Conservation (phyloP, 2,797 vertebrate species). For the Rhinoraja longicauda region DNA sequence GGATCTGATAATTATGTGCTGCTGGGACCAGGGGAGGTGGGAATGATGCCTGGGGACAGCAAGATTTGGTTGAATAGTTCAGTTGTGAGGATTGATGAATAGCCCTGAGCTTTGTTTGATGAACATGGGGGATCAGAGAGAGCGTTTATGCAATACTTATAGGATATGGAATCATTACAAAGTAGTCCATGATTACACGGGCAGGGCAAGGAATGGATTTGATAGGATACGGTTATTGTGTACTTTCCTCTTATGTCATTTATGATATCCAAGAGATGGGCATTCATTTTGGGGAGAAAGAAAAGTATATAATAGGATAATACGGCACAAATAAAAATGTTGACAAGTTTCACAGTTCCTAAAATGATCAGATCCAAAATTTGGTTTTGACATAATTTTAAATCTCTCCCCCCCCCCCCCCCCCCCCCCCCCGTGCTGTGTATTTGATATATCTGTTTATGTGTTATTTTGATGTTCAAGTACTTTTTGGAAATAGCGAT, state of each 20-base stretch:
- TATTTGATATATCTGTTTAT: not conserved
- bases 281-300: not conserved
- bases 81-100: constrained; percentile 7
- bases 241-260: not conserved
- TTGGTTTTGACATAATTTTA: not conserved
- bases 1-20: not conserved
- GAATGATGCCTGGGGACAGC: not conserved
- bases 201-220: not conserved
- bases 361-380: not conserved
- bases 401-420: too few species aligned
- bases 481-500: not conserved
- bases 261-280: not conserved
- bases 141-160: not conserved
- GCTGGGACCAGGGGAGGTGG: not conserved
- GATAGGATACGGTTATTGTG: not conserved
- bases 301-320: not conserved
- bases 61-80: not conserved
- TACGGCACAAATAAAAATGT: not conserved
- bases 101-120: not conserved
- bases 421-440: not conserved
- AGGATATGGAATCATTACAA: not conserved
- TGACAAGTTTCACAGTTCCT: not conserved
- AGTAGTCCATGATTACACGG: not conserved
- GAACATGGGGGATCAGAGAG: not conserved
- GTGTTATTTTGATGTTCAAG: not conserved